These are phyloP conservation scores for Paratrypauchen microcephalus DNA, from an alignment of 2,797 vertebrate species.

Conservation along the genomic window DNA sequence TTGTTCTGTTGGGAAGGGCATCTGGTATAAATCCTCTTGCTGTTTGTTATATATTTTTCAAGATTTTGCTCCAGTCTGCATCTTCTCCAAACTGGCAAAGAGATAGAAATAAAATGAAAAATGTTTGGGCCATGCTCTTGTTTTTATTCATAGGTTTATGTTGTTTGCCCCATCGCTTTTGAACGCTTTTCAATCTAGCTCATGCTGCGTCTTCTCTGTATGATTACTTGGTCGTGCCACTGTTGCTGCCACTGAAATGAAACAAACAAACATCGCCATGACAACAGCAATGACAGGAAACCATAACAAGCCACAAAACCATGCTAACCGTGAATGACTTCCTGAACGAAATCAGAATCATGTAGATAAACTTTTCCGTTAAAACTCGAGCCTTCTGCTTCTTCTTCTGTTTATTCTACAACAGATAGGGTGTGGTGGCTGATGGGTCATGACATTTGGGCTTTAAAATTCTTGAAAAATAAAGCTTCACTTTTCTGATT, in stretches of 20 bases:
- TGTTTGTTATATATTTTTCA: background rate
- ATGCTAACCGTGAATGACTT: conserved; percentile 18
- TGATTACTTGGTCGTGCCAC: background rate
- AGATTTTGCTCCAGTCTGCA: background rate
- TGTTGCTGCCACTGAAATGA: conserved; percentile 14
- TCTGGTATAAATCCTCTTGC: background rate
- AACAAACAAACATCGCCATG: conserved; percentile 32
- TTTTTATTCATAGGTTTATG: background rate
- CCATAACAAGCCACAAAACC: background rate
- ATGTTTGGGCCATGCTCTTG: background rate
- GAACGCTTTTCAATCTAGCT: background rate
- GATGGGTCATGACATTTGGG: too few species aligned
- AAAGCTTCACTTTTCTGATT: too few species aligned
- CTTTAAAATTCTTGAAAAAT: too few species aligned
- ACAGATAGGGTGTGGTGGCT: too few species aligned
- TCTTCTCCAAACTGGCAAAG: background rate
- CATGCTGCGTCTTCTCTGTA: background rate
- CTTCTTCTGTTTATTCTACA: too few species aligned
- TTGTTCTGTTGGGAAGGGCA: background rate
- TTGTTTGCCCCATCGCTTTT: background rate
- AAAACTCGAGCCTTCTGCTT: too few species aligned
- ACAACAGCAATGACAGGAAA: conserved; percentile 61
- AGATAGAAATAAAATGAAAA: background rate
- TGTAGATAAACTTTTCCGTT: too few species aligned
- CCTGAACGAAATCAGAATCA: too few species aligned